These are phyloP conservation scores for Eustalomyia histrio DNA, from an alignment of 2,888 invertebrate species.

Conservation along the genomic window DNA sequence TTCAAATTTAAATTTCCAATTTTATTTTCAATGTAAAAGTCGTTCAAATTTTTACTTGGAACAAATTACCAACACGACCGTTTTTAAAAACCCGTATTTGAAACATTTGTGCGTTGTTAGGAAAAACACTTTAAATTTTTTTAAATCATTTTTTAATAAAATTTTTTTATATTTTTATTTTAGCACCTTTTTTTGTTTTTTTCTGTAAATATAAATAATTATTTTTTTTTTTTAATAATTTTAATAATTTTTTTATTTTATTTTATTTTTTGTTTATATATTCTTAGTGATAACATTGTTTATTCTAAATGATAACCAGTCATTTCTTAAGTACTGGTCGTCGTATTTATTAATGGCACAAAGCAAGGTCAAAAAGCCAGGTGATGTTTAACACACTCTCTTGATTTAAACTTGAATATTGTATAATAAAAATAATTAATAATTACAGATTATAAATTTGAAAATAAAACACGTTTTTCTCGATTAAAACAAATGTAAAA, in stretches of 20 bases:
- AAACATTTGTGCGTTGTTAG: not conserved
- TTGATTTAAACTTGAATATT: slow-evolving; percentile 5
- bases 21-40: not conserved
- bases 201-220: slow-evolving; percentile 1
- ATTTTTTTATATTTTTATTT: not conserved
- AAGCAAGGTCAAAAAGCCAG: slow-evolving; percentile 51
- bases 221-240: not conserved
- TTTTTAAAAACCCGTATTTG: not conserved
- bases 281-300: slow-evolving; percentile 29
- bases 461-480: not conserved
- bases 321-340: not conserved
- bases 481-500: not conserved
- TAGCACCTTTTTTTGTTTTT: not conserved
- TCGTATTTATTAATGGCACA: not conserved
- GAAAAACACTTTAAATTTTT: not conserved
- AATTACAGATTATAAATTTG: slow-evolving; percentile 3
- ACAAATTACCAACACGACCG: not conserved
- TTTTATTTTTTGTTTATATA: not conserved
- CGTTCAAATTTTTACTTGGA: not conserved
- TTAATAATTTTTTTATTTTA: not conserved
- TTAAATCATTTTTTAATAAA: not conserved
- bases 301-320: slow-evolving; percentile 19
- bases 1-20: not conserved
- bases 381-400: slow-evolving; percentile 25
- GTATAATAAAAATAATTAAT: slow-evolving; percentile 4